Percentiles rank a stretch among this genome's conserved stretches.
phyloP scores from a whole-genome alignment of 2,113 vertebrate species.

The Bombycilla garrulus region DNA sequence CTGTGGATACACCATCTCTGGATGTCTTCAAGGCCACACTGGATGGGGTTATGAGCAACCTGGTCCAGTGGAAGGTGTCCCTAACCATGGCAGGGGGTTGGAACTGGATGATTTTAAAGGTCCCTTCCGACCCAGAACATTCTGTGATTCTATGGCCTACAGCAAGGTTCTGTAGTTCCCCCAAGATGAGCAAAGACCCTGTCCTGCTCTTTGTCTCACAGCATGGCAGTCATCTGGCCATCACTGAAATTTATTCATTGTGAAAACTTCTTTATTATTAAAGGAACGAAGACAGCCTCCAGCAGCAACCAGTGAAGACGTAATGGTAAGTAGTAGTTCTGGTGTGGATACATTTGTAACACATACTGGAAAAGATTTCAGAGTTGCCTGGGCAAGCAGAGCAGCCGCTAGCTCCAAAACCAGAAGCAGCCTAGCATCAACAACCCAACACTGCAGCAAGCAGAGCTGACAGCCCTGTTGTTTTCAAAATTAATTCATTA shows the following conservation, averaged over 20 bases:
- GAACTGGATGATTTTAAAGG: background rate
- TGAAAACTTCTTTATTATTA: background rate
- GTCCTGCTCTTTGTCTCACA: background rate
- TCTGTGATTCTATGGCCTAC: background rate
- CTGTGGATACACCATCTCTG: background rate
- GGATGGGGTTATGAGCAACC: background rate
- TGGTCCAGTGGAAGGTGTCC: background rate
- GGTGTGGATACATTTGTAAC: background rate
- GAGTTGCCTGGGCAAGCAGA: background rate
- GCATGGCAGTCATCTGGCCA: background rate
- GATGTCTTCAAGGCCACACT: background rate
- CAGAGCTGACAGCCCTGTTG: background rate
- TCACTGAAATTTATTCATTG: background rate
- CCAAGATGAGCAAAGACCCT: background rate
- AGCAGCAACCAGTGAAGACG: background rate
- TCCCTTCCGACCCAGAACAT: background rate
- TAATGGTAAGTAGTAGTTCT: background rate
- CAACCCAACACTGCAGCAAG: rapidly evolving
- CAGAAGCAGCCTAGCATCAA: background rate
- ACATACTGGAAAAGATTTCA: background rate
- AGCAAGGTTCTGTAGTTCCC: background rate
- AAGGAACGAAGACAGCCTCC: background rate
- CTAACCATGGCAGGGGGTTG: background rate
- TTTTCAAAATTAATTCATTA: background rate
- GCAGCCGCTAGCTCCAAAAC: background rate